phyloP scores from a whole-genome alignment of 2,888 invertebrate species.

The Pharmacophagus antenor region DNA sequence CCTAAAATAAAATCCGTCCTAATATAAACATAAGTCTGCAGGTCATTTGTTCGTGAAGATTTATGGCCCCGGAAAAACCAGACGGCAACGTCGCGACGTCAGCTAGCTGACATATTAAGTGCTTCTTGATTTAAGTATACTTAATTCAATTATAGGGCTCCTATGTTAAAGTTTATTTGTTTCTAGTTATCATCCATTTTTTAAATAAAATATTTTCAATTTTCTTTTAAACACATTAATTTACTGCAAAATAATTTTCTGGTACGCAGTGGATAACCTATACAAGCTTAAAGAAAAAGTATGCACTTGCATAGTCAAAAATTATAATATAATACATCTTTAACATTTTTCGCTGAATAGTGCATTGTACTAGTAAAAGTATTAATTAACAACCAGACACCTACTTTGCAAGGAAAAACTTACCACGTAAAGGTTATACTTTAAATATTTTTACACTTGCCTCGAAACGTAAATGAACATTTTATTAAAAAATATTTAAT shows the following conservation, averaged over 20 bases:
- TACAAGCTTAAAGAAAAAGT: too few species aligned
- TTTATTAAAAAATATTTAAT: too few species aligned
- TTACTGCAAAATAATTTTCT: background rate
- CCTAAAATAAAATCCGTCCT: background rate
- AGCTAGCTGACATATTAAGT: constrained; percentile 21
- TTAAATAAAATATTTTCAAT: background rate
- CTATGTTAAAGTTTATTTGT: background rate
- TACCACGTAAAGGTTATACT: too few species aligned
- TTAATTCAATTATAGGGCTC: constrained; percentile 4
- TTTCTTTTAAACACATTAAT: background rate
- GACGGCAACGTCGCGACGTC: constrained; percentile 5
- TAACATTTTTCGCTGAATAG: too few species aligned
- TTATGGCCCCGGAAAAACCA: constrained; percentile 19
- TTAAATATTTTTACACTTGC: too few species aligned
- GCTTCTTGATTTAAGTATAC: constrained; percentile 13
- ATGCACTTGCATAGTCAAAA: too few species aligned
- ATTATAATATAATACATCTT: too few species aligned
- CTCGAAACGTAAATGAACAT: too few species aligned
- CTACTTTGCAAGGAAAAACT: too few species aligned
- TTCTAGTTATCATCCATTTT: background rate
- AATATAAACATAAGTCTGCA: constrained; percentile 10
- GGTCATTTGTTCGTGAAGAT: constrained; percentile 26
- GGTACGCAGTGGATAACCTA: background rate
- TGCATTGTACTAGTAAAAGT: too few species aligned
- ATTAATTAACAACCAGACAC: too few species aligned